Conservation (phyloP, 2,797 vertebrate genomes). For the Siniperca obscura region DNA sequence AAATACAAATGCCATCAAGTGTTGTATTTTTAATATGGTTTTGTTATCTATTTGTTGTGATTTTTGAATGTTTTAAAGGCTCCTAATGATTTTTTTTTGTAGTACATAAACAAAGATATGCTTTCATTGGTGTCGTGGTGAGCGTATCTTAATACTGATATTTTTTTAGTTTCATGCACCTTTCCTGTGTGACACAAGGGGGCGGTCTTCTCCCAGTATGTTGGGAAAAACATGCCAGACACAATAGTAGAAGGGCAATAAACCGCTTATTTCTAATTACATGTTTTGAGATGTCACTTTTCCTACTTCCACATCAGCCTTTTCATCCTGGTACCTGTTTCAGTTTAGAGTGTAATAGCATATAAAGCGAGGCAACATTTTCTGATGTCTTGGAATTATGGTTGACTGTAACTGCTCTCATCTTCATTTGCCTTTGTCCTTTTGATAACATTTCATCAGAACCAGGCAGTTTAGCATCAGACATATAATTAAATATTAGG, state of each 20-base stretch:
- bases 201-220: conserved; percentile 59
- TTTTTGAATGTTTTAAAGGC: conserved; percentile 27
- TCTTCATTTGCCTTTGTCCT: conserved; percentile 60
- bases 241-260: conserved; percentile 60
- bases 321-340: conserved; percentile 7
- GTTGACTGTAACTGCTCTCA: conserved; percentile 24
- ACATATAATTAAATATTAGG: neutral
- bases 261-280: conserved; percentile 57
- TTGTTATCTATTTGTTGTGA: conserved; percentile 12
- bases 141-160: neutral
- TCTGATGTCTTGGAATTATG: conserved; percentile 3
- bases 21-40: conserved; percentile 6
- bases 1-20: conserved; percentile 13
- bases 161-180: conserved; percentile 45
- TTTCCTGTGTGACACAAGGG: conserved; percentile 64
- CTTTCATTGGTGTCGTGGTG: conserved; percentile 8
- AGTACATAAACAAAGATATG: conserved; percentile 4
- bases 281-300: conserved; percentile 34
- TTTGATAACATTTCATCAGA: conserved; percentile 30
- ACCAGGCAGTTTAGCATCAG: conserved; percentile 7
- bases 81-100: neutral
- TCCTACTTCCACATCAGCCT: neutral
- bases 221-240: conserved; percentile 30
- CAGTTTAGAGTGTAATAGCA: neutral
- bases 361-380: conserved; percentile 19